phyloP scores from a whole-genome alignment of 2,888 invertebrate genomes.

The Urechis unicinctus region DNA sequence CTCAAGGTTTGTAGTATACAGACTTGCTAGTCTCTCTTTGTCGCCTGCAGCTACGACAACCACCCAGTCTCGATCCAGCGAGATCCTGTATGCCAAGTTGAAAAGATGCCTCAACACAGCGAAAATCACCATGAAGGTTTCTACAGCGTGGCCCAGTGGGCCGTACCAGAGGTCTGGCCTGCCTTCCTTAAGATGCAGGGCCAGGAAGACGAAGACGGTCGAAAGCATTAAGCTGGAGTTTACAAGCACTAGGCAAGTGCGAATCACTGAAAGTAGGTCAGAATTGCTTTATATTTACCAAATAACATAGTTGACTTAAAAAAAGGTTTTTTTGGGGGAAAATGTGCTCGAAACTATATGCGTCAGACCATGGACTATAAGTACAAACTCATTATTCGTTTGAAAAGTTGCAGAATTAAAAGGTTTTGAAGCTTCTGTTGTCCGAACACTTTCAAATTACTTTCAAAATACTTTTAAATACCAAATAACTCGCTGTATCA shows the following conservation, averaged over 20 bases:
- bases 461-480: too few species aligned
- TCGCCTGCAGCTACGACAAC: slow-evolving; percentile 45
- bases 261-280: slow-evolving; percentile 52
- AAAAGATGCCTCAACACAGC: slow-evolving; percentile 25
- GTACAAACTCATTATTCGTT: too few species aligned
- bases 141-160: not conserved
- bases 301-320: too few species aligned
- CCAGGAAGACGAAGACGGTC: slow-evolving; percentile 45
- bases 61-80: slow-evolving; percentile 53
- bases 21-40: slow-evolving; percentile 45
- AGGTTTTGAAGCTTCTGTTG: too few species aligned
- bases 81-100: slow-evolving; percentile 45
- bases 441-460: too few species aligned
- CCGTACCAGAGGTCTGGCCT: not conserved
- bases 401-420: too few species aligned
- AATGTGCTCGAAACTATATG: too few species aligned
- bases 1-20: too few species aligned
- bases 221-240: slow-evolving; percentile 50
- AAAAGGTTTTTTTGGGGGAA: too few species aligned
- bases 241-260: slow-evolving; percentile 49
- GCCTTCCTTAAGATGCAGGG: slow-evolving; percentile 15
- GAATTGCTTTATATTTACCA: too few species aligned
- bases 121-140: slow-evolving; percentile 14
- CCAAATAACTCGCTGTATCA: not conserved
- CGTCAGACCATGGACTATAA: too few species aligned